Evolutionary conservation across 1,140 invertebrate genomes (phyloP).

Genomic region (Parapsyche elsis): DNA sequence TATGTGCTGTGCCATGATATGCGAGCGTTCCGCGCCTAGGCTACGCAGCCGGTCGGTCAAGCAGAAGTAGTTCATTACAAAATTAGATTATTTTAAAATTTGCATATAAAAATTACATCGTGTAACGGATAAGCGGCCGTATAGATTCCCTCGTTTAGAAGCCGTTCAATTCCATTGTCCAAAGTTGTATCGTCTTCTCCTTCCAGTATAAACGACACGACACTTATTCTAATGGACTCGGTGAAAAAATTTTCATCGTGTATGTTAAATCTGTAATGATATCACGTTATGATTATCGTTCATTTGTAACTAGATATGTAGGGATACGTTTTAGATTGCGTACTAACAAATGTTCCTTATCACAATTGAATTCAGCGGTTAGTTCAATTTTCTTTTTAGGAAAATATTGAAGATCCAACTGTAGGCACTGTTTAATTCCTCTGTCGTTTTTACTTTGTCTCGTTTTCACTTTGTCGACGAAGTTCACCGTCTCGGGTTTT

Average conservation of each 20-base stretch:
- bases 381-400: conserved; percentile 77
- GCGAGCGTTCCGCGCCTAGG: no score
- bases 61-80: no score
- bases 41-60: no score
- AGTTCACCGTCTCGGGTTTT: conserved; percentile 46
- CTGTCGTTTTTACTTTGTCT: conserved; percentile 34
- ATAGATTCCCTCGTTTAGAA: conserved; percentile 82
- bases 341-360: conserved; percentile 88
- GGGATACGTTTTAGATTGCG: no score
- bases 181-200: conserved; percentile 75
- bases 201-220: conserved; percentile 92
- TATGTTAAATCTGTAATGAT: conserved; percentile 81
- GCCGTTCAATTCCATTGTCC: conserved; percentile 85
- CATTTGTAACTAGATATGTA: no score
- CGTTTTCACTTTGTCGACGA: conserved; percentile 46
- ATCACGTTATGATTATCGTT: no score
- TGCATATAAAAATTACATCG: no score
- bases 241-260: conserved; percentile 86
- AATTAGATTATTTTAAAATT: no score
- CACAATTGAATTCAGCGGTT: conserved; percentile 86
- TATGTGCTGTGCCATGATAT: no score
- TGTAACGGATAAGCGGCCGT: conserved; percentile 90
- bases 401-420: conserved; percentile 73
- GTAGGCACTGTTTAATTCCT: conserved; percentile 35
- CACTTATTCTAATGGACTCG: conserved; percentile 83